Evolutionary conservation across 2,888 invertebrate genomes (phyloP), one percentile per base, ranked within the genome.

Genomic region (Rugalucina vietnamica): DNA sequence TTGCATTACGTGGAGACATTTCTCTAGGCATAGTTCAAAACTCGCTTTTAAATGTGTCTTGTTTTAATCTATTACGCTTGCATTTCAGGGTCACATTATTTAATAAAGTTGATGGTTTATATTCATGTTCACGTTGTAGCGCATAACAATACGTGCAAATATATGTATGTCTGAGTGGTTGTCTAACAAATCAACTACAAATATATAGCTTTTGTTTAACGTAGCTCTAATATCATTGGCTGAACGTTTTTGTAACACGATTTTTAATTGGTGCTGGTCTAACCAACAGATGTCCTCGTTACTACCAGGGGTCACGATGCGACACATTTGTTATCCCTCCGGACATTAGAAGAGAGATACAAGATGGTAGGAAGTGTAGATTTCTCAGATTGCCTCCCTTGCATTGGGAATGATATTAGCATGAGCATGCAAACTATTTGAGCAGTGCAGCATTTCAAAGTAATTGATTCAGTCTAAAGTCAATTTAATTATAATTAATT

Each of bases 181-280:
- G 12, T 32, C 65, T 65, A 65, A 65, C 65, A 34, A 34, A 34
- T 34, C 18, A 12, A 3, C 32, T n/a, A 18, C 32, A 21, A 32
- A 65, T 65, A 60, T 54, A 60, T 43, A 18, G 65, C 65, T 65
- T 65, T 29, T 43, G 8, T 3, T 65, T 65, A 65, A 32, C 65
- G 32, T 65, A 65, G 65, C 65, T 65, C 65, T 65, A 65, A 65
- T 65, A 65, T 65, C 24, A 65, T 65, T 65, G 65, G 65, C 72
- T 74, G 36, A 79, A 74, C 27, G 29, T 36, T 29, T 78, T 65
- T 57, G 57, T 65, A 65, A 65, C 65, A 65, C 34, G 34, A 60
- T 60, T 65, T 57, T 65, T 65, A 65, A 34, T 65, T 79, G 85
- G 81, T 85, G 82, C 77, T 81, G 86, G 83, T 83, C 83, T 81